These are phyloP conservation scores for Tenthredo mesomela DNA, from an alignment of 2,888 invertebrate genomes.

Conservation along the genomic window DNA sequence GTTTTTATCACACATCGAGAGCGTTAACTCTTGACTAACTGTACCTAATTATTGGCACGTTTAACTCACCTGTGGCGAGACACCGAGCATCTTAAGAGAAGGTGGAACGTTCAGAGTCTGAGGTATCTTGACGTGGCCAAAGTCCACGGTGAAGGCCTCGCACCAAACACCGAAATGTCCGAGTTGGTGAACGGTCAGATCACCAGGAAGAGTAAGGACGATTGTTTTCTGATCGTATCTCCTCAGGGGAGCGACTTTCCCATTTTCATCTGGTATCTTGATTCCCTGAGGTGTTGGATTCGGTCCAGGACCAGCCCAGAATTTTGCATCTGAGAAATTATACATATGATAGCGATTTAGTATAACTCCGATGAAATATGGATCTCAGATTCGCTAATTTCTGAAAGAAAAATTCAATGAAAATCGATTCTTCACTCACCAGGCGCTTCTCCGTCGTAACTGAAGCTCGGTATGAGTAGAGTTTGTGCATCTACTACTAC, in stretches of 20 bases:
- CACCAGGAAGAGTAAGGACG: slow-evolving; percentile 92
- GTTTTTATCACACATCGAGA: slow-evolving; percentile 16
- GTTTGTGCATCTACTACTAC: slow-evolving; percentile 97
- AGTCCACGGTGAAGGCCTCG: slow-evolving; percentile 95
- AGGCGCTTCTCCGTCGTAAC: slow-evolving; percentile 95
- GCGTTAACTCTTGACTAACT: background rate
- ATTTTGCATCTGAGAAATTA: slow-evolving; percentile 89
- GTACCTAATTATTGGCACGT: slow-evolving; percentile 66
- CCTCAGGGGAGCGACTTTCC: slow-evolving; percentile 88
- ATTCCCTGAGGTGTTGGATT: slow-evolving; percentile 91
- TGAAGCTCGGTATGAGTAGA: slow-evolving; percentile 92
- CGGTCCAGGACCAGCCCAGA: slow-evolving; percentile 93
- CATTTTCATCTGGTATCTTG: slow-evolving; percentile 94
- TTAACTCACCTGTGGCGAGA: slow-evolving; percentile 93
- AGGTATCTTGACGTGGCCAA: slow-evolving; percentile 91
- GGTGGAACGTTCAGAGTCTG: slow-evolving; percentile 91
- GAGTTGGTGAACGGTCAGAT: slow-evolving; percentile 94
- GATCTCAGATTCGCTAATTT: background rate
- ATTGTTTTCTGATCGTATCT: slow-evolving; percentile 93
- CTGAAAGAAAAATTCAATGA: background rate
- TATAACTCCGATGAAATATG: slow-evolving; percentile 60
- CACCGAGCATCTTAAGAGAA: slow-evolving; percentile 94
- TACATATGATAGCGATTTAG: background rate
- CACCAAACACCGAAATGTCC: slow-evolving; percentile 97
- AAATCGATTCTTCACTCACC: slow-evolving; percentile 80